phyloP scores from a whole-genome alignment of 23 tunicate species.

The Diplosoma virens region DNA sequence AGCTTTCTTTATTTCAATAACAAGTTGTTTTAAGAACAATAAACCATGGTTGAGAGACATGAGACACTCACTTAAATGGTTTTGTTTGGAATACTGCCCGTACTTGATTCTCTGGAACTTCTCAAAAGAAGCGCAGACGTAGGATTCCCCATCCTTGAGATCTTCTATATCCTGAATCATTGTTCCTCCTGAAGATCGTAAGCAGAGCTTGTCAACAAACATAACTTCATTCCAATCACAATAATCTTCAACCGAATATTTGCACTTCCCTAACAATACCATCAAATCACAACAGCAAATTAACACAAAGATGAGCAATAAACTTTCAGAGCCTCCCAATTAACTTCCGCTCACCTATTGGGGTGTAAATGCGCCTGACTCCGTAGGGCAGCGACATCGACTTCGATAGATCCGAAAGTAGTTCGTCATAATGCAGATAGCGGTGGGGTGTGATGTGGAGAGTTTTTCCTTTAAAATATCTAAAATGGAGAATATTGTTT shows the following conservation, averaged over 20 bases:
- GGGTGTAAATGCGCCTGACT: slow-evolving; percentile 87
- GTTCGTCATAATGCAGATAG: slow-evolving; percentile 94
- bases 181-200: slow-evolving; percentile 51
- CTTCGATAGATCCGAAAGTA: slow-evolving; percentile 93
- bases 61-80: slow-evolving; percentile 46
- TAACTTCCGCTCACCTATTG: slow-evolving; percentile 49
- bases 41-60: too few species aligned
- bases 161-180: slow-evolving; percentile 89
- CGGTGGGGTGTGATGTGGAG: slow-evolving; percentile 98
- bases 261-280: not conserved
- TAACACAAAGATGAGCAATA: not conserved
- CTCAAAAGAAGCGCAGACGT: slow-evolving; percentile 97
- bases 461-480: slow-evolving; percentile 91
- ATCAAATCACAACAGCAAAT: not conserved
- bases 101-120: slow-evolving; percentile 89
- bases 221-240: not conserved
- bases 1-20: too few species aligned
- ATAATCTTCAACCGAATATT: not conserved
- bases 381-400: slow-evolving; percentile 97
- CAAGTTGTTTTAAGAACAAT: too few species aligned
- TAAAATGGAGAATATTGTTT: too few species aligned
- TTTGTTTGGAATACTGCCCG: slow-evolving; percentile 46
- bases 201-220: not conserved
- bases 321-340: not conserved
- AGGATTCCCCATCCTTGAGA: slow-evolving; percentile 89